Evolutionary conservation across 1,140 invertebrate genomes (phyloP), one percentile per base, ranked within the genome.

Genomic region (Pseudomyrmex dendroicus): DNA sequence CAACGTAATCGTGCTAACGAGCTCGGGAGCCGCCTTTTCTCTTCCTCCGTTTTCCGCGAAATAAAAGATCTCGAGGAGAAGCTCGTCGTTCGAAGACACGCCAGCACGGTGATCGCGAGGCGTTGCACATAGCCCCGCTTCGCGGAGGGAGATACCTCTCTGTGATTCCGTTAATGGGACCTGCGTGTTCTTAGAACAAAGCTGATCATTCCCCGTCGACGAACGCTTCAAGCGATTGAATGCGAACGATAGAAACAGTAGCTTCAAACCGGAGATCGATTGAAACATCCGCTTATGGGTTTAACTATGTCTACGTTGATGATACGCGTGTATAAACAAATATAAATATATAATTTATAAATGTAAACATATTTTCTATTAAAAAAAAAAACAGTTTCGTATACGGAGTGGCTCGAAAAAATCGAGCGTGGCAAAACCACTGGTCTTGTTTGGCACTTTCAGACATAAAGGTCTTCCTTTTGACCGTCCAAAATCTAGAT

Each of bases 401-500:
- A 7, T 76, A 22, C 46, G 46, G 22, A n/a, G 17, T 3, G 9
- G 3, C 13, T 2, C 48, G 22, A 8, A 77, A 76, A 35, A 17
- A 78, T 57, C 13, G 15, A 52, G 35, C 22, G 13, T 57, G 52
- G n/a, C 17, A 22, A 56, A 77, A 77, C 62, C 12, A 20, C 20
- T 46, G 15, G 17, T 15, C 12, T 50, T 61, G 76, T 91, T 91
- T 89, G 86, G 86, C 56, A 84, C 84, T 73, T 77, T 84, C 48
- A 85, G 87, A 87, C 86, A 86, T 86, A 85, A 77, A 82, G 88
- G 88, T 86, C 88, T 89, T 7, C 35, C 35, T 35, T 35, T 90
- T 91, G 91, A 89, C 87, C 91, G 90, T 92, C 90, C 86, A 89
- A 89, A 93, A 92, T 93, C 89, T 90, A 93, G 92, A 94, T 93